Evolutionary conservation across 2,113 vertebrate genomes (phyloP).

Genomic region (Pomatostomus ruficeps): DNA sequence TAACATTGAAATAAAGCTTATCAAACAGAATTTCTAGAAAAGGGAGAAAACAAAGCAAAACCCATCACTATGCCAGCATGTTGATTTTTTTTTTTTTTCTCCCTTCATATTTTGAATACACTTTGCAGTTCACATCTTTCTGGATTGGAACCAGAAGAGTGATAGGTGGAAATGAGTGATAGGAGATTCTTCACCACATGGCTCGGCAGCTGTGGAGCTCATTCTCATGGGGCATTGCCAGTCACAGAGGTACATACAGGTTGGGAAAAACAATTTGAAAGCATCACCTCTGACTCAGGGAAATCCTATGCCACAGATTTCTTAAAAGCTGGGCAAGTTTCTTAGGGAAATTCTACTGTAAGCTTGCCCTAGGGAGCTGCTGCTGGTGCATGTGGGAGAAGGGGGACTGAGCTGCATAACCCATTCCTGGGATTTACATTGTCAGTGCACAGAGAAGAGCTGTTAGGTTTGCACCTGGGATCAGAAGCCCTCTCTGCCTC

Average conservation of each 20-base stretch:
- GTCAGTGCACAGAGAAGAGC: neutral
- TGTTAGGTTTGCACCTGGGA: neutral
- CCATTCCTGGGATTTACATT: neutral
- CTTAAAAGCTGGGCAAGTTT: neutral
- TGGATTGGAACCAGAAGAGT: neutral
- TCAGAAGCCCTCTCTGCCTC: neutral
- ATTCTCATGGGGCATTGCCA: neutral
- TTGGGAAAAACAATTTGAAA: neutral
- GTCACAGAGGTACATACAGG: neutral
- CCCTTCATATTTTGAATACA: neutral
- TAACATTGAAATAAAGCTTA: neutral
- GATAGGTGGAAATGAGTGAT: neutral
- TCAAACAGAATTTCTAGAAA: neutral
- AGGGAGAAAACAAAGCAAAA: neutral
- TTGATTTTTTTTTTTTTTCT: neutral
- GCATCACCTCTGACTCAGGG: neutral
- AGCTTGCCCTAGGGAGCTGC: neutral
- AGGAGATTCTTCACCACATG: neutral
- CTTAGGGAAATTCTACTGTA: neutral
- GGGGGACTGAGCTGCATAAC: fast-evolving
- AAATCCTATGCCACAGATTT: neutral
- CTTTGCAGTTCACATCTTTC: neutral
- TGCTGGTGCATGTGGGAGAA: neutral
- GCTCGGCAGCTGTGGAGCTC: neutral
- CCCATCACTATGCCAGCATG: neutral